A percentile compares a stretch with the other conserved stretches of the same genome.
phyloP scores from a whole-genome alignment of 2,797 vertebrate genomes.

The Diplodus puntazzo region DNA sequence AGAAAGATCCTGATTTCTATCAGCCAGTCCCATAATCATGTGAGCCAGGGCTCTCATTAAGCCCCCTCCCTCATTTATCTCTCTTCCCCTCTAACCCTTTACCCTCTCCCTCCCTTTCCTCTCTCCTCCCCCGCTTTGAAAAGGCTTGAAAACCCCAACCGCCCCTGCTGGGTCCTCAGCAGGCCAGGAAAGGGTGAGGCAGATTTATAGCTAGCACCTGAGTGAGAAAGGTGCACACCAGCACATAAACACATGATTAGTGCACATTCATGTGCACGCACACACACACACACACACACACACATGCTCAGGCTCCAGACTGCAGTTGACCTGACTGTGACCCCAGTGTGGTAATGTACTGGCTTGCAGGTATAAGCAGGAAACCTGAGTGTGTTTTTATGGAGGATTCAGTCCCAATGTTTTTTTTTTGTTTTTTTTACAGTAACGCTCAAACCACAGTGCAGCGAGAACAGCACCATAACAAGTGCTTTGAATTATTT shows the following conservation, averaged over 20 bases:
- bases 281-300: slow-evolving; percentile 1
- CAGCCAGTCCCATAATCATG: slow-evolving; percentile 79
- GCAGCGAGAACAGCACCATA: slow-evolving; percentile 39
- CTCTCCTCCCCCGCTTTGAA: slow-evolving; percentile 38
- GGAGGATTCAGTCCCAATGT: slow-evolving; percentile 22
- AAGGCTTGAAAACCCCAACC: slow-evolving; percentile 41
- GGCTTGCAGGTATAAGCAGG: slow-evolving; percentile 48
- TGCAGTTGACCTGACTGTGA: slow-evolving; percentile 68
- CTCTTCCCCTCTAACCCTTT: slow-evolving; percentile 59
- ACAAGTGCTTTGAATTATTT: slow-evolving; percentile 73
- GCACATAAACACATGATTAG: slow-evolving; percentile 49
- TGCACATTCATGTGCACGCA: slow-evolving; percentile 18
- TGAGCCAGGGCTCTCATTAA: slow-evolving; percentile 74
- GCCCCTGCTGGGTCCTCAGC: slow-evolving; percentile 60
- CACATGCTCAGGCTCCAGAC: slow-evolving; percentile 56
- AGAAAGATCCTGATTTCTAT: slow-evolving; percentile 82
- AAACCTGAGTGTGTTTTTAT: slow-evolving; percentile 36
- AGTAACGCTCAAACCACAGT: slow-evolving; percentile 54
- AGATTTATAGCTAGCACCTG: slow-evolving; percentile 77
- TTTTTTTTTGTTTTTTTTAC: slow-evolving; percentile 30
- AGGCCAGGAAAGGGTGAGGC: slow-evolving; percentile 60
- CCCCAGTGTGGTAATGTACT: slow-evolving; percentile 51
- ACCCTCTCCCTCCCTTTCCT: slow-evolving; percentile 27
- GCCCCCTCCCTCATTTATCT: slow-evolving; percentile 71
- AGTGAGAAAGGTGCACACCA: slow-evolving; percentile 65